These are phyloP conservation scores for Drosophila kurseongensis DNA, from an alignment of 1,140 invertebrate species.

Conservation along the genomic window DNA sequence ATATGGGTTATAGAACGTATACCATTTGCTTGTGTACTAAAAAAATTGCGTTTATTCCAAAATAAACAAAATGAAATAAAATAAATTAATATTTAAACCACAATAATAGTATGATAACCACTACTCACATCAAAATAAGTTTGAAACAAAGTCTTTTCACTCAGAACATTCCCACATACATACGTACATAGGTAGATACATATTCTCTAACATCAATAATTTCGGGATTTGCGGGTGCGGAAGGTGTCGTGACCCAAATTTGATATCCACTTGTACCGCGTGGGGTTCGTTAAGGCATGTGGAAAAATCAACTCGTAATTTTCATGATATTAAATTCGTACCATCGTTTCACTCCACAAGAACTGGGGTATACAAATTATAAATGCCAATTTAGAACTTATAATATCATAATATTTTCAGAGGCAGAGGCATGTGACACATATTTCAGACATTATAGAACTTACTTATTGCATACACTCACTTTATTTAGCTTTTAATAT, in stretches of 20 bases:
- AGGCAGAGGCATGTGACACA: neutral
- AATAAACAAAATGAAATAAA: too few species aligned
- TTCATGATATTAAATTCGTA: too few species aligned
- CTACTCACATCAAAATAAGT: too few species aligned
- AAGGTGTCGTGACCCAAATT: conserved; percentile 1
- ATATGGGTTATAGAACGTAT: too few species aligned
- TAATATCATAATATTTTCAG: neutral
- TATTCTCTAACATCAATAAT: too few species aligned
- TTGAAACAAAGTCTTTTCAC: neutral
- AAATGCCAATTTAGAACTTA: conserved; percentile 6
- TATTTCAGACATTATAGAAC: conserved; percentile 8
- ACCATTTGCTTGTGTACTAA: too few species aligned
- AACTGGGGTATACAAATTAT: neutral
- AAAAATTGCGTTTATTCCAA: too few species aligned
- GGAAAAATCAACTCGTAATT: too few species aligned
- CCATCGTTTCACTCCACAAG: neutral
- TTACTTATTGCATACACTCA: conserved; percentile 16
- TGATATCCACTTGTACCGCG: neutral
- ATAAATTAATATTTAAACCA: too few species aligned
- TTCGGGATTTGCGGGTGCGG: too few species aligned
- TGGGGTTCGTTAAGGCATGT: too few species aligned
- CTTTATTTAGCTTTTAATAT: conserved; percentile 10
- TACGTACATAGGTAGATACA: neutral
- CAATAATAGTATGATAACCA: too few species aligned
- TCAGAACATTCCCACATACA: neutral